Evolutionary conservation across 2,888 invertebrate genomes (phyloP).

Genomic region (Euspilapteryx auroguttella): DNA sequence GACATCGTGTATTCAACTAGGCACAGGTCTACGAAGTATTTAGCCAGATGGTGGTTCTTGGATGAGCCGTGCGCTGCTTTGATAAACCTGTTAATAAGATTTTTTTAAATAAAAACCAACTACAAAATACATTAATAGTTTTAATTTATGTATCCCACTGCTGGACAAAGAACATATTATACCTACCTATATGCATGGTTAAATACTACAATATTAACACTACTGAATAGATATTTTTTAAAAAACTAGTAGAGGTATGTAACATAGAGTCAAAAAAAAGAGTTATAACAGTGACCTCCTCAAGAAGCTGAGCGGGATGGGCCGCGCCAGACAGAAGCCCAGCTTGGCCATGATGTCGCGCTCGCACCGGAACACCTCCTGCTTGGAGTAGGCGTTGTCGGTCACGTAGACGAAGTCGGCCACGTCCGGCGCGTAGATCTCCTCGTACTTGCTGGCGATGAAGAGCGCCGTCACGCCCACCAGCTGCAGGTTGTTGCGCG

Average conservation of each 20-base stretch:
- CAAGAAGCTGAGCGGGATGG: conserved; percentile 87
- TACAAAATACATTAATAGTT: too few species aligned
- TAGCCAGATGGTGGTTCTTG: conserved; percentile 77
- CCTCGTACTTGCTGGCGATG: conserved; percentile 93
- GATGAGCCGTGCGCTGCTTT: conserved; percentile 63
- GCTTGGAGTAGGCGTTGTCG: conserved; percentile 80
- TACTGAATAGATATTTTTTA: too few species aligned
- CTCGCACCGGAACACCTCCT: conserved; percentile 84
- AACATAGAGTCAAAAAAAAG: too few species aligned
- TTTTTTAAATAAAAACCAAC: too few species aligned
- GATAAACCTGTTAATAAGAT: conserved; percentile 63
- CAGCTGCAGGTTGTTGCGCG: conserved; percentile 76
- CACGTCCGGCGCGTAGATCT: conserved; percentile 86
- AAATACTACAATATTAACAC: too few species aligned
- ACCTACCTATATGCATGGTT: too few species aligned
- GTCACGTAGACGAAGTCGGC: conserved; percentile 90
- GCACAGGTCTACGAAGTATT: conserved; percentile 88
- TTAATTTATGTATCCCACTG: too few species aligned
- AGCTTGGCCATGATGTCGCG: conserved; percentile 73
- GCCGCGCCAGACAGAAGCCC: conserved; percentile 81
- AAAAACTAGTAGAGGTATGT: too few species aligned
- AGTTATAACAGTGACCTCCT: conserved; percentile 63
- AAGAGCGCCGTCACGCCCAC: conserved; percentile 89
- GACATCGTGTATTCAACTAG: conserved; percentile 80
- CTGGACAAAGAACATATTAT: too few species aligned